Evolutionary conservation across 1,140 invertebrate genomes (phyloP).

Genomic region (Andrena cerasifolii): DNA sequence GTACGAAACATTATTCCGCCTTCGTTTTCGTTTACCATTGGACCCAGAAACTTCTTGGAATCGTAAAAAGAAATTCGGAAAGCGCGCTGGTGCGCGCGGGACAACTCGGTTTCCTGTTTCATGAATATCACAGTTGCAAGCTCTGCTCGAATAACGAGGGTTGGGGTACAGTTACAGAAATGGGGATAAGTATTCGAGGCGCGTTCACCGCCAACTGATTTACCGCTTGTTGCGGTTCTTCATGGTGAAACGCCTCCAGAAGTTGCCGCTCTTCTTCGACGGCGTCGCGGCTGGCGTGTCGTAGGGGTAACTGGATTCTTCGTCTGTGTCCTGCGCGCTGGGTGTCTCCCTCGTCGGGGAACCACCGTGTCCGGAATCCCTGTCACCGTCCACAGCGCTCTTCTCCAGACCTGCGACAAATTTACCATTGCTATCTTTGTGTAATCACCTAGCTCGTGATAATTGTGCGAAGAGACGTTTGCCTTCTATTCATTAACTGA

Average conservation of each 20-base stretch:
- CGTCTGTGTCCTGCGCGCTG: conserved; percentile 76
- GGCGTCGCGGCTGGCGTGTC: conserved; percentile 75
- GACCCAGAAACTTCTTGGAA: conserved; percentile 53
- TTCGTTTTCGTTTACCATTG: neutral
- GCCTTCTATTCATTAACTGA: no score
- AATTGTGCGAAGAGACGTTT: no score
- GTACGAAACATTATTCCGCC: conserved; percentile 37
- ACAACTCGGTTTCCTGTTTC: conserved; percentile 66
- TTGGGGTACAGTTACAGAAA: conserved; percentile 60
- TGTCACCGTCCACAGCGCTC: conserved; percentile 82
- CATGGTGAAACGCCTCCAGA: conserved; percentile 89
- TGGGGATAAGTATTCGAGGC: conserved; percentile 36
- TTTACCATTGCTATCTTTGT: neutral
- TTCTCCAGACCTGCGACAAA: conserved; percentile 78
- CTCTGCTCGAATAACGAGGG: conserved; percentile 72
- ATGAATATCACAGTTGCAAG: conserved; percentile 80
- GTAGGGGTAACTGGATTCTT: conserved; percentile 78
- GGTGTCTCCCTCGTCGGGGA: conserved; percentile 81
- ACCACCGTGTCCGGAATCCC: conserved; percentile 83
- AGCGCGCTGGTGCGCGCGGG: conserved; percentile 22
- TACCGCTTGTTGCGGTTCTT: conserved; percentile 88
- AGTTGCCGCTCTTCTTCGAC: conserved; percentile 85
- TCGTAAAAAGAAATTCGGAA: conserved; percentile 13
- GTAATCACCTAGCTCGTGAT: no score
- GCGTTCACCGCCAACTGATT: conserved; percentile 55